Evolutionary conservation across 37 sponge, comb jelly and placozoan species (phyloP).

Genomic region (Hormiphora californensis): DNA sequence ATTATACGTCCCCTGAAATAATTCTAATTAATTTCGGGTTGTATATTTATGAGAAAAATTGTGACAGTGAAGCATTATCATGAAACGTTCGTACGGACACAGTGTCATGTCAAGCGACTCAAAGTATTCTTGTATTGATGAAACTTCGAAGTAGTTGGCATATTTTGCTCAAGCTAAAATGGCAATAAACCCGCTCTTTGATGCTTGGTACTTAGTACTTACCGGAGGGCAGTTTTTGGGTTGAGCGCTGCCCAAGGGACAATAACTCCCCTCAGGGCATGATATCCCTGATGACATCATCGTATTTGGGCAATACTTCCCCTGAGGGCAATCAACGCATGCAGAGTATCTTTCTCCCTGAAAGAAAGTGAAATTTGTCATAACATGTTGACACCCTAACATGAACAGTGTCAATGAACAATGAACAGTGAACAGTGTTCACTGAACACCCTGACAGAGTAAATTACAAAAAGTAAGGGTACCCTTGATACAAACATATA

Average conservation of each 20-base stretch:
- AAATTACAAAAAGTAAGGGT: too few relatives aligned
- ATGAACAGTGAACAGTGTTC: too few relatives aligned
- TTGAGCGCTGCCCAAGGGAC: not conserved
- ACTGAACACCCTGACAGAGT: too few relatives aligned
- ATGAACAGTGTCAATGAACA: too few relatives aligned
- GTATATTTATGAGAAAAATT: too few relatives aligned
- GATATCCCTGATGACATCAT: not conserved
- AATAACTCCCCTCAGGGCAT: slow-evolving; percentile 47
- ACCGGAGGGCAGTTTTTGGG: slow-evolving; percentile 16
- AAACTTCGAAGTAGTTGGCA: not conserved
- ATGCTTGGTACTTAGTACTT: too few relatives aligned
- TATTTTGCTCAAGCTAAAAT: too few relatives aligned
- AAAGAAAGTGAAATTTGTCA: too few relatives aligned
- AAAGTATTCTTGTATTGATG: not conserved
- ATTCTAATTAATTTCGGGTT: not conserved
- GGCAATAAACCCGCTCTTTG: too few relatives aligned
- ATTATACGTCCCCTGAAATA: slow-evolving; percentile 26
- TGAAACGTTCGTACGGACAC: not conserved
- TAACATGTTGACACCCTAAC: too few relatives aligned
- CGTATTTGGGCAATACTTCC: slow-evolving; percentile 44
- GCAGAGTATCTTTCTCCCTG: too few relatives aligned
- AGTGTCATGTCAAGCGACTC: not conserved
- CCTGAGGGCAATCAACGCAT: slow-evolving; percentile 50
- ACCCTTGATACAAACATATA: not conserved
- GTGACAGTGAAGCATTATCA: too few relatives aligned